Conservation (phyloP, 2,888 invertebrate species). For the Chirona hameri region DNA sequence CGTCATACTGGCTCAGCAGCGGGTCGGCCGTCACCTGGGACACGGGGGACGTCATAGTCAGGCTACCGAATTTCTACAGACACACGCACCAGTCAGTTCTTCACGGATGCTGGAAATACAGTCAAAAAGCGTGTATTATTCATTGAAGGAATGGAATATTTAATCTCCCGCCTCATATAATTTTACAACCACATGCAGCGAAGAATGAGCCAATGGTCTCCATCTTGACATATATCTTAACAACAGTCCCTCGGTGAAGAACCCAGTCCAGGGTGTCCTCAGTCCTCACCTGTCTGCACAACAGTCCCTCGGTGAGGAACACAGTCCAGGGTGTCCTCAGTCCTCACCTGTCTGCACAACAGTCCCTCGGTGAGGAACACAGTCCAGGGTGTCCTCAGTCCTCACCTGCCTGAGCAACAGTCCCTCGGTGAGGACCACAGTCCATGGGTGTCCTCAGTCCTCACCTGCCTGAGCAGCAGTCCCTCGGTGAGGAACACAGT, state of each 20-base stretch:
- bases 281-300: too few species aligned
- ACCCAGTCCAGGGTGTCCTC: too few species aligned
- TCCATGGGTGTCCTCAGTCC: too few species aligned
- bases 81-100: too few species aligned
- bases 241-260: not conserved
- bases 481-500: too few species aligned
- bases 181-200: not conserved
- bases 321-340: not conserved
- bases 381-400: not conserved
- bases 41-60: constrained; percentile 36
- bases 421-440: too few species aligned
- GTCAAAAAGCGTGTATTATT: not conserved
- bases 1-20: constrained; percentile 75
- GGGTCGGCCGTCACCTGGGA: constrained; percentile 76
- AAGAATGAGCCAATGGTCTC: not conserved
- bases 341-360: not conserved
- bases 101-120: too few species aligned
- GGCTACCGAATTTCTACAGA: too few species aligned
- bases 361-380: not conserved
- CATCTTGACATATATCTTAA: not conserved
- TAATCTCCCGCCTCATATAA: too few species aligned
- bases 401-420: too few species aligned
- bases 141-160: too few species aligned
- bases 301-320: not conserved
- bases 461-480: too few species aligned